Evolutionary conservation across 1,140 invertebrate species (phyloP).

Genomic region (Triops longicaudatus): DNA sequence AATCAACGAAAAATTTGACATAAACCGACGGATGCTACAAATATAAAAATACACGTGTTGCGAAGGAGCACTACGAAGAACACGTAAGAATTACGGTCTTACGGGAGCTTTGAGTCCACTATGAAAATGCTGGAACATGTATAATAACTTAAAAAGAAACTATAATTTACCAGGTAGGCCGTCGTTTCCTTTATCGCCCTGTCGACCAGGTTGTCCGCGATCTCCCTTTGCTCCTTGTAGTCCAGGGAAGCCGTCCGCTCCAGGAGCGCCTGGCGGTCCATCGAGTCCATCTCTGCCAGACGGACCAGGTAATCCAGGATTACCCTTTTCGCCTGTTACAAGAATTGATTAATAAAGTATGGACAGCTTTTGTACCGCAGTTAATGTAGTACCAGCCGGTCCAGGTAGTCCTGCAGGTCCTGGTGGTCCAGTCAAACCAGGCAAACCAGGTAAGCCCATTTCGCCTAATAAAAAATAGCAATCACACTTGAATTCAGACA

Average conservation of each 20-base stretch:
- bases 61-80: no score
- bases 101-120: no score
- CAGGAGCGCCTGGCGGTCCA: constrained; percentile 32
- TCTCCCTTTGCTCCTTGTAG: constrained; percentile 31
- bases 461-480: constrained; percentile 27
- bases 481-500: no score
- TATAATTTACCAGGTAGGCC: neutral
- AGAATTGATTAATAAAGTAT: no score
- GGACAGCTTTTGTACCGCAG: no score
- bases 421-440: constrained; percentile 33
- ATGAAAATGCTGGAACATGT: neutral
- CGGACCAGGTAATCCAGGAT: constrained; percentile 22
- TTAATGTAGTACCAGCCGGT: constrained; percentile 9
- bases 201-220: constrained; percentile 32
- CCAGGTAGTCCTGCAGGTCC: constrained; percentile 35
- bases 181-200: neutral
- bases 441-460: constrained; percentile 35
- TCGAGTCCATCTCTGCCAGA: constrained; percentile 31
- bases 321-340: constrained; percentile 27
- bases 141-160: neutral
- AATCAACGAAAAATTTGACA: no score
- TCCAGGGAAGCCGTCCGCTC: constrained; percentile 31
- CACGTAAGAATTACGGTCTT: no score
- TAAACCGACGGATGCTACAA: no score
- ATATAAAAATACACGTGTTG: no score